Conservation (phyloP, 2,888 invertebrate genomes). For the Athalia cordata region DNA sequence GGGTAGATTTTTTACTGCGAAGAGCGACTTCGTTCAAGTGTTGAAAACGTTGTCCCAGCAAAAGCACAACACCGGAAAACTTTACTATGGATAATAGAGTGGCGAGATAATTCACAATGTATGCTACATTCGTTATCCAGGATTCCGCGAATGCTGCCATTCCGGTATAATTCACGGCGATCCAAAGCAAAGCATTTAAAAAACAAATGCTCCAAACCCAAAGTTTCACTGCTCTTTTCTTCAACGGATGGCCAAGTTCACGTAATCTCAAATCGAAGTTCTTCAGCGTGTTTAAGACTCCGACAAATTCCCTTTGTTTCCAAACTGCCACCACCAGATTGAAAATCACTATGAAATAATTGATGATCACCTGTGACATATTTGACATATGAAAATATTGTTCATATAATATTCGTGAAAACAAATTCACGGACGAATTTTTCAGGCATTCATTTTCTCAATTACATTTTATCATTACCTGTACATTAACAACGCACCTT, state of each 20-base stretch:
- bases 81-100: conserved; percentile 59
- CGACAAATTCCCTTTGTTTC: conserved; percentile 55
- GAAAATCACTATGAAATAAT: conserved; percentile 57
- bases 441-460: too few species aligned
- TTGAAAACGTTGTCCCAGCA: conserved; percentile 65
- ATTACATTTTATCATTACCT: neutral
- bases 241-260: conserved; percentile 58
- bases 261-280: conserved; percentile 62
- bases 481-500: conserved; percentile 59
- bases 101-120: conserved; percentile 62
- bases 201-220: conserved; percentile 56
- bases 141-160: conserved; percentile 62
- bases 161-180: conserved; percentile 58
- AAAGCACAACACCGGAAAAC: conserved; percentile 59
- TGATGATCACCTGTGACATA: conserved; percentile 56
- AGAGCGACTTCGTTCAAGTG: conserved; percentile 62
- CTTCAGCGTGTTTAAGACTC: conserved; percentile 64
- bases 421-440: too few species aligned
- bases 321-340: conserved; percentile 54
- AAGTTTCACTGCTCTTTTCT: conserved; percentile 52
- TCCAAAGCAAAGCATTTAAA: conserved; percentile 56
- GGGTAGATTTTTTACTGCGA: conserved; percentile 8
- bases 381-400: neutral
- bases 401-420: too few species aligned
- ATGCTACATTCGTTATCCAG: conserved; percentile 57